A percentile compares a stretch with the other conserved stretches of the same genome.
Conservation (phyloP, 2,888 invertebrate genomes). For the Arctia plantaginis region DNA sequence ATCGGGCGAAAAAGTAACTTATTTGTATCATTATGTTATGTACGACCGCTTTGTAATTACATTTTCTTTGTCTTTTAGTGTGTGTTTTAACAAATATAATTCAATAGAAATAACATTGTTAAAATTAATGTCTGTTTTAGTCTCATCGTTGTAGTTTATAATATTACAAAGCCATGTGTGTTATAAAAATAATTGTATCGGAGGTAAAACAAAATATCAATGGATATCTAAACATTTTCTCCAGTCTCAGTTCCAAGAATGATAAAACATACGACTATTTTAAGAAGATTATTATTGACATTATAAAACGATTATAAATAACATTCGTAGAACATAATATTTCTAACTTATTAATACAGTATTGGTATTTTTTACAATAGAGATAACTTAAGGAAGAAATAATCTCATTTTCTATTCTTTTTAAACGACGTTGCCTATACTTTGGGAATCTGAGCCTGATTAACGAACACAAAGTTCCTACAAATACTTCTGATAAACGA, state of each 20-base stretch:
- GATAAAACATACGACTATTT: neutral
- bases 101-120: neutral
- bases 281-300: neutral
- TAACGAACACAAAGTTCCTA: no score
- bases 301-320: neutral
- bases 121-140: neutral
- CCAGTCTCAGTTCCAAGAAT: neutral
- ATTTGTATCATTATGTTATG: constrained; percentile 31
- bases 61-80: constrained; percentile 11
- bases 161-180: neutral
- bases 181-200: neutral
- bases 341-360: no score
- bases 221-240: neutral
- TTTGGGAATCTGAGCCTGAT: no score
- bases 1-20: constrained; percentile 53
- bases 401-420: neutral
- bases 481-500: neutral
- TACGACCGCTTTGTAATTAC: constrained; percentile 12
- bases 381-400: neutral
- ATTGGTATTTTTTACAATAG: no score
- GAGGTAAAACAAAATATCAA: neutral
- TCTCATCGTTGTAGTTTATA: neutral
- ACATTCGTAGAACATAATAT: neutral
- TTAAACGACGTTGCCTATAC: no score
- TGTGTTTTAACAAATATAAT: neutral